phyloP scores from a whole-genome alignment of 2,888 invertebrate genomes.

The Thumatha senex region DNA sequence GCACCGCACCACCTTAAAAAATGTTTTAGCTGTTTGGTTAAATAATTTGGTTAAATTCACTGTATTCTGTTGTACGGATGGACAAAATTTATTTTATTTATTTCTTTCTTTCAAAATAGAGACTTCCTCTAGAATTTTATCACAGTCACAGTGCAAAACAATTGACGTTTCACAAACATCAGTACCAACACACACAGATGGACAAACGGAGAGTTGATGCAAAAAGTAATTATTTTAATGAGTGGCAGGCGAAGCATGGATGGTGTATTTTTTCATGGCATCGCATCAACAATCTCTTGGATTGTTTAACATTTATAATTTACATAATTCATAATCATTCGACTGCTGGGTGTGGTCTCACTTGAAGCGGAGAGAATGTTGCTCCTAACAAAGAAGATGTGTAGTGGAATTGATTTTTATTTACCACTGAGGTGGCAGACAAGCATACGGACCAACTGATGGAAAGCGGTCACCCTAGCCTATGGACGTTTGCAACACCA shows the following conservation, averaged over 20 bases:
- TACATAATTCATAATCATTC: slow-evolving; percentile 78
- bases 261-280: slow-evolving; percentile 65
- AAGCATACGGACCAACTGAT: too few species aligned
- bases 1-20: too few species aligned
- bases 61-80: too few species aligned
- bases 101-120: background rate
- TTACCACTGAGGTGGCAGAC: too few species aligned
- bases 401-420: too few species aligned
- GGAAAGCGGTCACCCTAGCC: too few species aligned
- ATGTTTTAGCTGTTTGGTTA: too few species aligned
- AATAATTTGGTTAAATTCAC: too few species aligned
- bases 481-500: too few species aligned
- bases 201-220: slow-evolving; percentile 47
- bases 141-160: background rate
- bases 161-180: background rate
- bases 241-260: slow-evolving; percentile 65
- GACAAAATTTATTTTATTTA: background rate
- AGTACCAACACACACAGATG: slow-evolving; percentile 23
- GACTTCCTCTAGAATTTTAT: background rate
- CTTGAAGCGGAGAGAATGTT: slow-evolving; percentile 39
- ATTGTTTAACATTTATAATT: slow-evolving; percentile 76
- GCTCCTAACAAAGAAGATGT: background rate
- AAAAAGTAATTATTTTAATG: slow-evolving; percentile 74
- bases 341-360: slow-evolving; percentile 38
- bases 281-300: slow-evolving; percentile 70